Evolutionary conservation across 2,113 vertebrate genomes (phyloP).

Genomic region (Probosciger aterrimus): DNA sequence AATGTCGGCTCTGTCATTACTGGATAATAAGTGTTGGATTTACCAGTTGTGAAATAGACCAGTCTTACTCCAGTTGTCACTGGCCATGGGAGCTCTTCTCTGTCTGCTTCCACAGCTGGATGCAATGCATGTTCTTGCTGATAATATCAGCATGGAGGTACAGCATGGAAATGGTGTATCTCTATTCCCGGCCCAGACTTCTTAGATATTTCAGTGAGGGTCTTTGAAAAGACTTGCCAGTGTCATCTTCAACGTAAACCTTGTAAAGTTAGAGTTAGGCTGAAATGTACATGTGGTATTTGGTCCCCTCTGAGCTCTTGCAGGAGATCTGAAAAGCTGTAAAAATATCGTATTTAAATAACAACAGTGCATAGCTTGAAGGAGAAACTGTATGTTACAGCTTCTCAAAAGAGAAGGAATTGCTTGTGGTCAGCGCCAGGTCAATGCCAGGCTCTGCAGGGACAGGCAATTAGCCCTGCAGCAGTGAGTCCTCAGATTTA

Average conservation of each 20-base stretch:
- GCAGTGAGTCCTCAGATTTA: neutral
- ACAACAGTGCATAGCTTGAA: neutral
- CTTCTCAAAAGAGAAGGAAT: neutral
- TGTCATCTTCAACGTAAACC: neutral
- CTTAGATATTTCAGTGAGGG: neutral
- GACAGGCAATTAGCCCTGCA: neutral
- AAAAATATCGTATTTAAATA: neutral
- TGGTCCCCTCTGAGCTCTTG: neutral
- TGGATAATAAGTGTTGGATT: neutral
- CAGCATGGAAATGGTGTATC: neutral
- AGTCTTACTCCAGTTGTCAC: neutral
- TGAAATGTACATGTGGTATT: neutral
- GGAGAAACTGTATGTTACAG: neutral
- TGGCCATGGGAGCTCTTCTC: neutral
- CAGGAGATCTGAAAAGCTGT: neutral
- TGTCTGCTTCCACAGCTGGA: neutral
- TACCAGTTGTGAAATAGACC: slow-evolving; percentile 7
- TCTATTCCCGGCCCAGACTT: neutral
- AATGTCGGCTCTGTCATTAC: neutral
- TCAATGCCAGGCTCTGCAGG: neutral
- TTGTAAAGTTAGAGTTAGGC: neutral
- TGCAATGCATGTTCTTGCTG: neutral
- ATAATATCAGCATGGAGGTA: neutral
- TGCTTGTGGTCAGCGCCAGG: neutral
- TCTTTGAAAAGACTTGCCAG: neutral